phyloP scores from a whole-genome alignment of 2,113 vertebrate genomes.

The Circaetus gallicus region DNA sequence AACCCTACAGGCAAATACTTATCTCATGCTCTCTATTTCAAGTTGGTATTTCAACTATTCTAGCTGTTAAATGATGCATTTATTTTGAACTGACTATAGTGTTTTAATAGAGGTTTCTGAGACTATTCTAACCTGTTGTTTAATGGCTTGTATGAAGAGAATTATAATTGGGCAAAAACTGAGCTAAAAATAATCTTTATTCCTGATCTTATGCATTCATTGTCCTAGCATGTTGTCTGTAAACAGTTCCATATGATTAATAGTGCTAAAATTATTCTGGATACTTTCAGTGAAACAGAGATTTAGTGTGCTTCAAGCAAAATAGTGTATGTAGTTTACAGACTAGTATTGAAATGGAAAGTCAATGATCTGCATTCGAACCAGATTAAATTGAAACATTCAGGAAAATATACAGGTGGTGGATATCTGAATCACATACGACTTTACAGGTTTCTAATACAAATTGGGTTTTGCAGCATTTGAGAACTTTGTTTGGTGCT shows the following conservation, averaged over 20 bases:
- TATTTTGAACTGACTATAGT: conserved; percentile 28
- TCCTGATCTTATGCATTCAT: neutral
- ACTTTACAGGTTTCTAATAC: neutral
- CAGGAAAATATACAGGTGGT: neutral
- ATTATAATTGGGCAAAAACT: neutral
- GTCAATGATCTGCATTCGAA: neutral
- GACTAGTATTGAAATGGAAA: neutral
- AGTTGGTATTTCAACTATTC: conserved; percentile 39
- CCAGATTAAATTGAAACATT: neutral
- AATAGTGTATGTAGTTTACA: neutral
- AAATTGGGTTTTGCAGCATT: neutral
- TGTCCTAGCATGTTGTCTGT: neutral
- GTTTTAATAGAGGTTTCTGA: conserved; percentile 35
- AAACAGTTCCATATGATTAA: conserved; percentile 23
- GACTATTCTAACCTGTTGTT: conserved; percentile 23
- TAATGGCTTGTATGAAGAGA: neutral
- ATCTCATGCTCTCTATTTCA: conserved; percentile 7
- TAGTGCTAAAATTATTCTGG: neutral
- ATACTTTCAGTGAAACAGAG: neutral
- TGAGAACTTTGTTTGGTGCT: neutral
- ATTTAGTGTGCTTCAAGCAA: neutral
- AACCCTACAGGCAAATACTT: conserved; percentile 53
- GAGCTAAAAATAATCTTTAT: neutral
- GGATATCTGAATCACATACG: neutral
- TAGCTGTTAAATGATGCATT: conserved; percentile 19